These are phyloP conservation scores for Chaitophorus viminalis DNA, from an alignment of 2,888 invertebrate genomes.

Conservation along the genomic window DNA sequence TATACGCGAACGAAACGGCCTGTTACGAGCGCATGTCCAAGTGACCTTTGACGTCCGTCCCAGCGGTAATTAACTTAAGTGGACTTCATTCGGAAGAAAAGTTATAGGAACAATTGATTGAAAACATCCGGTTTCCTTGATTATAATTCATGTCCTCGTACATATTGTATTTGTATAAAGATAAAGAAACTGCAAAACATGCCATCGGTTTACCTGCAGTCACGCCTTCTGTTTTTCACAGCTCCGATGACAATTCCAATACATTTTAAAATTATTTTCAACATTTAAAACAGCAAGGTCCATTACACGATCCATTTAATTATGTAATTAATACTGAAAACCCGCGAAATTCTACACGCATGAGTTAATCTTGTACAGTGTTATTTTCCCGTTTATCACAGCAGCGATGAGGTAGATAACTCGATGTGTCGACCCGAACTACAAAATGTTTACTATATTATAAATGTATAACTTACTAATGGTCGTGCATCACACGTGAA, in stretches of 20 bases:
- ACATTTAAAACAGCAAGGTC: background rate
- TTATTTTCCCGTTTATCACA: background rate
- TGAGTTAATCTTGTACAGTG: background rate
- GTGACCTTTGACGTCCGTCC: slow-evolving; percentile 49
- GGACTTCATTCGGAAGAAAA: slow-evolving; percentile 45
- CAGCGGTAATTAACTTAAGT: slow-evolving; percentile 44
- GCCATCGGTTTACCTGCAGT: background rate
- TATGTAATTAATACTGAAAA: background rate
- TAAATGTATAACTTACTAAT: background rate
- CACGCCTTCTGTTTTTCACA: background rate
- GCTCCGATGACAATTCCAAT: background rate
- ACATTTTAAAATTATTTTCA: background rate
- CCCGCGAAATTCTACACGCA: background rate
- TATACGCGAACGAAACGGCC: background rate
- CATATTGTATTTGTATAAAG: background rate
- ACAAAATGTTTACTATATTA: background rate
- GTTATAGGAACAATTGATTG: slow-evolving; percentile 45
- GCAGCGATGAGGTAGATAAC: background rate
- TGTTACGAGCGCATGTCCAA: background rate
- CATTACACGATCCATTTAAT: background rate
- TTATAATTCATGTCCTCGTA: slow-evolving; percentile 5
- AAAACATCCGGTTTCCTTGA: slow-evolving; percentile 55
- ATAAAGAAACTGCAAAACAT: background rate
- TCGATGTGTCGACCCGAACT: slow-evolving; percentile 13
- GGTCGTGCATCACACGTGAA: background rate